Evolutionary conservation across 2,888 invertebrate species (phyloP).

Genomic region (Leptinotarsa haldemani): DNA sequence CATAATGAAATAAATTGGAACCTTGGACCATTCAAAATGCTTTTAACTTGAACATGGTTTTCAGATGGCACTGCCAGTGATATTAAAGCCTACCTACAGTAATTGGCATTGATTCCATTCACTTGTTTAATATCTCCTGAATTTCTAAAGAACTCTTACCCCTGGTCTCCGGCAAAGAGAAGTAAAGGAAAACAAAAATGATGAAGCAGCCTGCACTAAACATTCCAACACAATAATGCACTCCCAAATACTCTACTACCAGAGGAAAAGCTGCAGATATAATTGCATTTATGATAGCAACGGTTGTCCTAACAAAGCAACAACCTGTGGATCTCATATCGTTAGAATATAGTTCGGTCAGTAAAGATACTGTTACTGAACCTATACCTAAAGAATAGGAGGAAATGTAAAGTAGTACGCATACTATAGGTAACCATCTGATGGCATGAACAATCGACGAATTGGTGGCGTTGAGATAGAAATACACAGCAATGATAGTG

Average conservation of each 20-base stretch:
- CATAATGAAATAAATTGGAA: too few species aligned
- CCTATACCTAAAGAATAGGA: neutral
- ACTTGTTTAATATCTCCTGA: neutral
- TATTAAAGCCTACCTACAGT: too few species aligned
- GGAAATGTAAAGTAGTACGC: neutral
- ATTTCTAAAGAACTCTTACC: neutral
- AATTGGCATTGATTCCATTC: neutral
- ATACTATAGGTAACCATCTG: neutral
- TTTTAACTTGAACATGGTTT: too few species aligned
- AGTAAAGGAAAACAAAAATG: constrained; percentile 4
- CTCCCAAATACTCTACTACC: constrained; percentile 23
- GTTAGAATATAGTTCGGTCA: neutral
- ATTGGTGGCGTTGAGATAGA: neutral
- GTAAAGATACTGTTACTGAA: neutral
- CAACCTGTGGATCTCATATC: neutral
- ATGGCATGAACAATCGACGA: neutral
- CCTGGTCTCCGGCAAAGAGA: neutral
- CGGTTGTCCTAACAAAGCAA: neutral
- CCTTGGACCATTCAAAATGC: too few species aligned
- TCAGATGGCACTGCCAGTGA: too few species aligned
- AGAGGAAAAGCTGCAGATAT: constrained; percentile 29
- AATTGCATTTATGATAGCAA: too few species aligned
- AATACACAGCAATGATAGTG: neutral
- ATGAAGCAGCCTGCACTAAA: constrained; percentile 23
- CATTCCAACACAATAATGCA: constrained; percentile 28